Evolutionary conservation across 92 coral and sea anemone species (phyloP).

Genomic region (Paragorgia papillata): DNA sequence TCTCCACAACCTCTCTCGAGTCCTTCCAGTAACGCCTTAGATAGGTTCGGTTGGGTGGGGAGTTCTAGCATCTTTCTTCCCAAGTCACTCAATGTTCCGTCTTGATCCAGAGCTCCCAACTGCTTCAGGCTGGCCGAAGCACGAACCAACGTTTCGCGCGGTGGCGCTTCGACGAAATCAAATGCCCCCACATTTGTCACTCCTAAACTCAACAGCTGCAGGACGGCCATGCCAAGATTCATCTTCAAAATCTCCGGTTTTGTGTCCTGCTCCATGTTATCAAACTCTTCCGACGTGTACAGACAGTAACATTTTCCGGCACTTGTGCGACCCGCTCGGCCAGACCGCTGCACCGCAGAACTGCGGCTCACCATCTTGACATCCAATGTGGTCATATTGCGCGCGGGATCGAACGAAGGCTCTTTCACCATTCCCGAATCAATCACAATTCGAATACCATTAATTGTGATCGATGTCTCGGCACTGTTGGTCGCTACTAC

Average conservation of each 20-base stretch:
- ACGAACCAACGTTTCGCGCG: conserved; percentile 63
- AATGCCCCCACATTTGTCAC: conserved; percentile 69
- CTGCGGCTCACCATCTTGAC: conserved; percentile 81
- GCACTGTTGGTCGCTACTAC: conserved; percentile 96
- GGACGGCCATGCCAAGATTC: conserved; percentile 88
- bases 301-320: conserved; percentile 94
- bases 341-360: conserved; percentile 91
- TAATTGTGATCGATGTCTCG: conserved; percentile 91
- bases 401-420: conserved; percentile 80
- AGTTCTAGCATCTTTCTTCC: conserved; percentile 71
- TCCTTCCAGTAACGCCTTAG: conserved; percentile 79
- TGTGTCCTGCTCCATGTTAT: conserved; percentile 67
- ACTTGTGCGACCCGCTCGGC: conserved; percentile 91
- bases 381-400: conserved; percentile 81
- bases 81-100: conserved; percentile 60
- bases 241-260: conserved; percentile 87
- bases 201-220: conserved; percentile 89
- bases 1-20: conserved; percentile 72
- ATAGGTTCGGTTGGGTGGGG: conserved; percentile 86
- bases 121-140: conserved; percentile 62
- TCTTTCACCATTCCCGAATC: conserved; percentile 97
- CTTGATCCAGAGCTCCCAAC: conserved; percentile 70
- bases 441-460: conserved; percentile 87
- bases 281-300: conserved; percentile 73
- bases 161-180: conserved; percentile 90